Base-by-base conservation (phyloP, 1,140 invertebrate species). In the Hesperophylax magnus region DNA sequence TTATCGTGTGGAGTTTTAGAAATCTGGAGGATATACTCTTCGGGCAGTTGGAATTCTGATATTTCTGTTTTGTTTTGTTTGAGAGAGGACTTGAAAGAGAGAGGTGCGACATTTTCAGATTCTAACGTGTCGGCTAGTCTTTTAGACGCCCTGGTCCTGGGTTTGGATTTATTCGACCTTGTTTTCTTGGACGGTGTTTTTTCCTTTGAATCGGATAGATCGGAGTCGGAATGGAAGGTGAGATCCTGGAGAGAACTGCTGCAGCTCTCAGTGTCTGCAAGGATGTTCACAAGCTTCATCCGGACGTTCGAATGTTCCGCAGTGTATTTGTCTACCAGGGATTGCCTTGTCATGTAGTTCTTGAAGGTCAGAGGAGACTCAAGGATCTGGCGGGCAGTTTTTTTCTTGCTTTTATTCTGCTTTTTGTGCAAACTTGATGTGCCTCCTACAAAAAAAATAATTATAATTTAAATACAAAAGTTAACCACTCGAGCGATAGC, bases 1-100 rank as follows among this genome's bases (percentile, higher is more conserved):
- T 86, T 88, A 78, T 89, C 90, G 39, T 91, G 88, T 15, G 91
- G 91, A 4, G 91, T 92, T 84, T 91, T 91, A 18, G 89, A 81
- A 85, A 89, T 90, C 72, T 89, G 86, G 1, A 87, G 56, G 67
- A 86, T 84, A 88, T 84, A 74, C 88, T 87, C 85, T 89, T 88
- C 85, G 87, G 87, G 1, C 87, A 89, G 9, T 88, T 75, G 72
- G 31, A 80, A 75, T 15, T 75, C 72, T 24, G 22, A 24, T 52
- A 78, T 67, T 15, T 79, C 75, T 2, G 31, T 20, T 77, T 60
- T 77, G 6, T 61, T 34, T 20, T 61, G 17, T 20, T 63, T 79
- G 24, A 39, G 65, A 20, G 56, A 52, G 17, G 54, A 34, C n/a
- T 47, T 77, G 54, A 56, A 60, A 9, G 56, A 77, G 15, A 47